phyloP scores from a whole-genome alignment of 2,113 vertebrate species.

The Datnioides undecimradiatus region DNA sequence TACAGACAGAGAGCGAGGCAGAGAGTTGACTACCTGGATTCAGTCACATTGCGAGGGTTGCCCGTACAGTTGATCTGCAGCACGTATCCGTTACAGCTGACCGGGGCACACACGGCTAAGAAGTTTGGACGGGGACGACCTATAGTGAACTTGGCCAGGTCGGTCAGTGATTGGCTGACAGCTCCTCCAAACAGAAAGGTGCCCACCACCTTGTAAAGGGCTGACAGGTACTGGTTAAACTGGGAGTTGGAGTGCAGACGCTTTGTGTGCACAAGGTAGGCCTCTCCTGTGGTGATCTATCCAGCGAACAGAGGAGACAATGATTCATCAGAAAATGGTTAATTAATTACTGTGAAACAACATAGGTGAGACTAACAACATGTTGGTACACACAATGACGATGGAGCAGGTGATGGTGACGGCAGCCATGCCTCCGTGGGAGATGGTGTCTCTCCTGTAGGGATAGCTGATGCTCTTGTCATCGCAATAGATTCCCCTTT shows the following conservation, averaged over 20 bases:
- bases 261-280: conserved; percentile 91
- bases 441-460: conserved; percentile 92
- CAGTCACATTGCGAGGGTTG: conserved; percentile 81
- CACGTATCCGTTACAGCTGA: conserved; percentile 87
- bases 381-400: conserved; percentile 86
- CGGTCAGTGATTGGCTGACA: conserved; percentile 91
- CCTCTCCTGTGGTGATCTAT: conserved; percentile 91
- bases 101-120: conserved; percentile 88
- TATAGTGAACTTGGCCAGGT: conserved; percentile 95
- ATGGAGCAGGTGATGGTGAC: conserved; percentile 91
- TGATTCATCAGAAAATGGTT: not conserved
- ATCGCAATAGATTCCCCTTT: conserved; percentile 90
- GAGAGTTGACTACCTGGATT: conserved; percentile 89
- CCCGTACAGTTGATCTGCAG: conserved; percentile 89
- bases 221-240: conserved; percentile 93
- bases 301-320: not conserved
- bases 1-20: too few species aligned
- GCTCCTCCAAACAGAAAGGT: conserved; percentile 89
- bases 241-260: conserved; percentile 90
- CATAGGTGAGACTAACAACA: not conserved
- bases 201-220: conserved; percentile 92
- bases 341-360: not conserved
- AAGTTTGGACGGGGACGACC: conserved; percentile 95
- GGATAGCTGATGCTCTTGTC: conserved; percentile 92
- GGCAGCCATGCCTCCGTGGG: conserved; percentile 91